phyloP scores from a whole-genome alignment of 1,140 invertebrate species.

The Brachionus plicatilis region DNA sequence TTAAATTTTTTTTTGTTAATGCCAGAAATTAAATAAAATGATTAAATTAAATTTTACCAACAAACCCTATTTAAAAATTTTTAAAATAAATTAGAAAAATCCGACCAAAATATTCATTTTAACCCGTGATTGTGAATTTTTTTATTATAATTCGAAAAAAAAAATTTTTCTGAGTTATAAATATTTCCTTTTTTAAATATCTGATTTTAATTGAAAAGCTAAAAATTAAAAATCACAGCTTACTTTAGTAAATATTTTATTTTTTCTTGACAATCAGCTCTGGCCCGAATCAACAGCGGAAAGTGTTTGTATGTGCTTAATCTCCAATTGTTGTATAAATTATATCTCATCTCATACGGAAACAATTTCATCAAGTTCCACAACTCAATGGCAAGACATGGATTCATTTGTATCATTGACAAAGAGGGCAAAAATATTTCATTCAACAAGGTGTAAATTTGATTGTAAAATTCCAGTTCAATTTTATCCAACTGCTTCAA shows the following conservation, averaged over 20 bases:
- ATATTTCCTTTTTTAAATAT: too few relatives aligned
- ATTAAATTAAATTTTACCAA: too few relatives aligned
- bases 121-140: too few relatives aligned
- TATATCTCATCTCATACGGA: conserved; percentile 82
- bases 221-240: conserved; percentile 41
- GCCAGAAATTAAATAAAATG: too few relatives aligned
- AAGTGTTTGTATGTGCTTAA: conserved; percentile 75
- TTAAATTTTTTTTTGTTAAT: too few relatives aligned
- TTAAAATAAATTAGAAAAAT: too few relatives aligned
- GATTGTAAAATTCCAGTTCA: conserved; percentile 34
- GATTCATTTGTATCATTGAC: conserved; percentile 85
- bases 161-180: too few relatives aligned
- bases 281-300: conserved; percentile 71
- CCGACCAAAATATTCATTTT: too few relatives aligned
- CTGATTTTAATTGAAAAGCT: too few relatives aligned
- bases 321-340: conserved; percentile 88
- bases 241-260: conserved; percentile 92
- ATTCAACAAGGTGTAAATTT: conserved; percentile 63
- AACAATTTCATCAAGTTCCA: conserved; percentile 85
- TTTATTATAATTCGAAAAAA: background rate
- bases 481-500: background rate
- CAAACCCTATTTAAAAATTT: too few relatives aligned
- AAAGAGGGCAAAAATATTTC: conserved; percentile 79
- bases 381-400: conserved; percentile 87
- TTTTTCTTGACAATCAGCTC: conserved; percentile 77